These are phyloP conservation scores for Lytechinus pictus DNA, from an alignment of 35 echinoderm and acorn worm species.

Conservation along the genomic window DNA sequence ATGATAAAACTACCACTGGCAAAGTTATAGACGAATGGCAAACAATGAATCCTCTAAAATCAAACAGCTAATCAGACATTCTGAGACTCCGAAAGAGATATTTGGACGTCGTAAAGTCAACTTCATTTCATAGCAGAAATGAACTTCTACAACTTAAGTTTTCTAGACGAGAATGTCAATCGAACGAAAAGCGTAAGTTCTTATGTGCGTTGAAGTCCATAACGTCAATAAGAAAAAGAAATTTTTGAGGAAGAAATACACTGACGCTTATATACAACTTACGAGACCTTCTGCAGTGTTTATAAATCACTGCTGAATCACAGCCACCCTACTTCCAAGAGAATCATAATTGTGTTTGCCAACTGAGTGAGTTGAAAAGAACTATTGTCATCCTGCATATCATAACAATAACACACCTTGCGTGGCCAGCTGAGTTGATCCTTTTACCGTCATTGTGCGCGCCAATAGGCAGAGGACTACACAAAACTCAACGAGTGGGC, in stretches of 20 bases:
- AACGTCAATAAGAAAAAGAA: neutral
- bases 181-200: too few species aligned
- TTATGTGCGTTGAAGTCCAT: neutral
- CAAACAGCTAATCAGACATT: neutral
- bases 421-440: neutral
- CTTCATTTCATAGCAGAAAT: too few species aligned
- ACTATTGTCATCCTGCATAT: neutral
- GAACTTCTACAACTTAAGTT: too few species aligned
- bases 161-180: too few species aligned
- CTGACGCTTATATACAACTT: neutral
- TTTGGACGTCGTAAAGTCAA: neutral
- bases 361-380: neutral
- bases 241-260: neutral
- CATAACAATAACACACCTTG: conserved; percentile 7
- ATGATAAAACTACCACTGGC: neutral
- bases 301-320: neutral
- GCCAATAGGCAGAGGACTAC: too few species aligned
- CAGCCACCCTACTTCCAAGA: neutral
- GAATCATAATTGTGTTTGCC: neutral
- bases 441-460: too few species aligned
- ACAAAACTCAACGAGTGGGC: neutral
- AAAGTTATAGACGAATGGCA: neutral
- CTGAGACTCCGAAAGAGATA: neutral
- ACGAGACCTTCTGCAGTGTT: neutral
- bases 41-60: neutral